phyloP scores from a whole-genome alignment of 35 echinoderm and acorn worm genomes.

The Stichopus chloronotus region DNA sequence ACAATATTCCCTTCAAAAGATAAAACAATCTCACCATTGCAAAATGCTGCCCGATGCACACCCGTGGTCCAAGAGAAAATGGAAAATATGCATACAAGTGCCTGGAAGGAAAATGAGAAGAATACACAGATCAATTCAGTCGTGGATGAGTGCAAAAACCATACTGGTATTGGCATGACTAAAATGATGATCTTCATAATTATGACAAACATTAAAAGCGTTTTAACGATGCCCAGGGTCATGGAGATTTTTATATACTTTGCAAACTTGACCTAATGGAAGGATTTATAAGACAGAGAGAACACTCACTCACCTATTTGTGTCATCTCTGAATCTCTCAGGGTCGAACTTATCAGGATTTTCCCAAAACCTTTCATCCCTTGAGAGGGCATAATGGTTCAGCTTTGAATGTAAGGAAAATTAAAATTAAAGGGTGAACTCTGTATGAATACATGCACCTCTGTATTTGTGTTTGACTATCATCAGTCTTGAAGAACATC shows the following conservation, averaged over 20 bases:
- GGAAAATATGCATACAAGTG: not conserved
- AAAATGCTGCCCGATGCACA: not conserved
- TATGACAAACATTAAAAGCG: not conserved
- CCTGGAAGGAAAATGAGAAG: not conserved
- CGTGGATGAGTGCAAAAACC: not conserved
- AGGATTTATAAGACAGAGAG: not conserved
- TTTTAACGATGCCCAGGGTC: not conserved
- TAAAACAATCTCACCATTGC: not conserved
- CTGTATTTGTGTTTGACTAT: too few species aligned
- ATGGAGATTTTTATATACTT: not conserved
- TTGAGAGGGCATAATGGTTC: not conserved
- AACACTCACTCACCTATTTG: not conserved
- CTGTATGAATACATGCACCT: too few species aligned
- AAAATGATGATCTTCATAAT: not conserved
- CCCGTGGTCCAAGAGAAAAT: not conserved
- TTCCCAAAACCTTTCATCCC: slow-evolving; percentile 5
- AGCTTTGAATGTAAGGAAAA: not conserved
- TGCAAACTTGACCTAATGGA: not conserved
- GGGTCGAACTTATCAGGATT: slow-evolving; percentile 9
- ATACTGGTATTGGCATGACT: not conserved
- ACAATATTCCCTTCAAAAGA: too few species aligned
- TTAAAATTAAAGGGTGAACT: too few species aligned
- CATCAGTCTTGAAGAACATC: too few species aligned
- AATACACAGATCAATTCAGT: not conserved
- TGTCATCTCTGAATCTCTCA: not conserved